These are phyloP conservation scores for Erinaceus europaeus DNA, from an alignment of 2,113 vertebrate species.

Conservation along the genomic window DNA sequence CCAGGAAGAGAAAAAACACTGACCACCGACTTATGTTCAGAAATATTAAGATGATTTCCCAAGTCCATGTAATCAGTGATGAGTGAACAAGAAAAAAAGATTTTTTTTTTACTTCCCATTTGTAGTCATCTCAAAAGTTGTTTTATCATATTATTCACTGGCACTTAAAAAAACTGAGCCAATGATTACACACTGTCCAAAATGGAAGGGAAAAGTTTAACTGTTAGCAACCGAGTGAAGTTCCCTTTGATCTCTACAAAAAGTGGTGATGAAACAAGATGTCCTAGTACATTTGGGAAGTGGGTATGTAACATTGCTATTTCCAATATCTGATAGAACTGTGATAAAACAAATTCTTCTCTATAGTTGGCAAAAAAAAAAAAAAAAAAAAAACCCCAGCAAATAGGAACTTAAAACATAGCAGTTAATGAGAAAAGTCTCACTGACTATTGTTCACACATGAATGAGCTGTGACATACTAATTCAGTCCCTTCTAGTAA, in stretches of 20 bases:
- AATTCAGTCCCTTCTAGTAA: not conserved
- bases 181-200: not conserved
- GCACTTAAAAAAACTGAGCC: not conserved
- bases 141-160: not conserved
- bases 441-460: not conserved
- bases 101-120: not conserved
- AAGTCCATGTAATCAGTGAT: not conserved
- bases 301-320: not conserved
- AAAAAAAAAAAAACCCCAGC: not conserved
- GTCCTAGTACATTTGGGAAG: not conserved
- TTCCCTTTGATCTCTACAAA: not conserved
- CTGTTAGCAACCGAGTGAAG: not conserved
- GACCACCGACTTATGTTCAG: not conserved
- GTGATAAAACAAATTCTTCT: not conserved
- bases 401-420: not conserved
- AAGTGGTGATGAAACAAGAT: not conserved
- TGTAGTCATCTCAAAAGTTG: not conserved
- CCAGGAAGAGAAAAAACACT: not conserved
- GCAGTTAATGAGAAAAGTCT: not conserved
- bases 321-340: not conserved
- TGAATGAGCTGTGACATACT: not conserved
- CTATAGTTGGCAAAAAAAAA: too few species aligned
- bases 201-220: conserved; percentile 4
- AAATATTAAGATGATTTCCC: not conserved
- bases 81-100: not conserved